Evolutionary conservation across 2,888 invertebrate genomes (phyloP).

Genomic region (Platycheirus rosarum): DNA sequence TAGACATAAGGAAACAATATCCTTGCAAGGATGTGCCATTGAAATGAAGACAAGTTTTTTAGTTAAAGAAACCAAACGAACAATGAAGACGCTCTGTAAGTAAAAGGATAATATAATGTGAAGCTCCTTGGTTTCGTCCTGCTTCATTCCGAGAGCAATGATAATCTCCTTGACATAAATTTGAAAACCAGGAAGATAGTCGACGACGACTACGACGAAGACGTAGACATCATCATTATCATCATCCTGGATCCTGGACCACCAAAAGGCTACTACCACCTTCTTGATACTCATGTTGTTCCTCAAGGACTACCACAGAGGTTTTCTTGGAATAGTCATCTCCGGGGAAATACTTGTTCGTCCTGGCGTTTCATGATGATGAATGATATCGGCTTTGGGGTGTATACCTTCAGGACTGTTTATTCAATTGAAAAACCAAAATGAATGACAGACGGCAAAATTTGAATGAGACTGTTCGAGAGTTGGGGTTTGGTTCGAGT

Average conservation of each 20-base stretch:
- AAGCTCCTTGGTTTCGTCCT: slow-evolving; percentile 25
- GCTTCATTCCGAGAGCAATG: slow-evolving; percentile 35
- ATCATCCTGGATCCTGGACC: slow-evolving; percentile 1
- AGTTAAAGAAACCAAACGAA: slow-evolving; percentile 26
- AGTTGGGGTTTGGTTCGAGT: neutral
- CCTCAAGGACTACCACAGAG: slow-evolving; percentile 22
- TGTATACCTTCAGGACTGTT: slow-evolving; percentile 55
- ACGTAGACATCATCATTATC: slow-evolving; percentile 26
- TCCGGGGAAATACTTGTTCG: slow-evolving; percentile 25
- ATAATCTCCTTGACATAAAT: slow-evolving; percentile 60
- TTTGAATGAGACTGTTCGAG: slow-evolving; percentile 49
- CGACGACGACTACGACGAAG: neutral
- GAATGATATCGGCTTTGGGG: slow-evolving; percentile 47
- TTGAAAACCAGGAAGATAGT: slow-evolving; percentile 47
- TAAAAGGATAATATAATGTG: slow-evolving; percentile 52
- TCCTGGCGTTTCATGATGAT: slow-evolving; percentile 52
- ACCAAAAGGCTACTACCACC: slow-evolving; percentile 25
- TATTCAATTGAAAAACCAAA: slow-evolving; percentile 69
- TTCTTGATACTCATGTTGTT: slow-evolving; percentile 20
- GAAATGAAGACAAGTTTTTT: slow-evolving; percentile 57
- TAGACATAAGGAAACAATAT: slow-evolving; percentile 26
- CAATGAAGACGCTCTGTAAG: slow-evolving; percentile 59
- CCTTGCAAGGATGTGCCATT: slow-evolving; percentile 48
- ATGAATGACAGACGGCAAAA: slow-evolving; percentile 59
- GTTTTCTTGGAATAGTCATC: neutral